phyloP scores from a whole-genome alignment of 1,140 invertebrate genomes.

The Pectinophora gossypiella region DNA sequence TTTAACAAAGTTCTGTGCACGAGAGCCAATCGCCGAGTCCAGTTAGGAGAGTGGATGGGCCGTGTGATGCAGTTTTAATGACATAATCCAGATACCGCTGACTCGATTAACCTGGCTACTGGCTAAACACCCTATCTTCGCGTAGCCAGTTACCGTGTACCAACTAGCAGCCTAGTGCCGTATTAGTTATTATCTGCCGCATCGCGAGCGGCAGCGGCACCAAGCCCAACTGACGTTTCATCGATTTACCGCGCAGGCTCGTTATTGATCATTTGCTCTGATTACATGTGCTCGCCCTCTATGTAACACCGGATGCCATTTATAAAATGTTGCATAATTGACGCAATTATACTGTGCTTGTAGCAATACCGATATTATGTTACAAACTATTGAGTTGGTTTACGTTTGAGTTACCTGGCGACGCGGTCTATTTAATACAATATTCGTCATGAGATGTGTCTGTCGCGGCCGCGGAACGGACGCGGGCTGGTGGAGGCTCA shows the following conservation, averaged over 20 bases:
- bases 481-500: conserved; percentile 19
- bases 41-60: conserved; percentile 51
- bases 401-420: too few species aligned
- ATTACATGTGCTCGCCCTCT: conserved; percentile 22
- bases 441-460: background rate
- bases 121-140: conserved; percentile 49
- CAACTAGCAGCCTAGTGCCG: conserved; percentile 16
- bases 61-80: conserved; percentile 67
- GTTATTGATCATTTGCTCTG: conserved; percentile 39
- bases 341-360: conserved; percentile 12
- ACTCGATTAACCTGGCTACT: conserved; percentile 59
- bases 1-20: background rate
- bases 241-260: conserved; percentile 33
- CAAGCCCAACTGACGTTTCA: conserved; percentile 25
- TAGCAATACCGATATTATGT: conserved; percentile 9
- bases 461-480: background rate
- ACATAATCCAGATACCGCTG: conserved; percentile 63
- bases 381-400: background rate
- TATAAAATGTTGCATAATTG: conserved; percentile 25
- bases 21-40: conserved; percentile 28
- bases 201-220: conserved; percentile 21
- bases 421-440: conserved; percentile 1
- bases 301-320: conserved; percentile 19
- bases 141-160: conserved; percentile 20
- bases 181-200: conserved; percentile 39